Evolutionary conservation across 2,113 vertebrate species (phyloP), one percentile per base, ranked within the genome.

Genomic region (Grammomys surdaster): DNA sequence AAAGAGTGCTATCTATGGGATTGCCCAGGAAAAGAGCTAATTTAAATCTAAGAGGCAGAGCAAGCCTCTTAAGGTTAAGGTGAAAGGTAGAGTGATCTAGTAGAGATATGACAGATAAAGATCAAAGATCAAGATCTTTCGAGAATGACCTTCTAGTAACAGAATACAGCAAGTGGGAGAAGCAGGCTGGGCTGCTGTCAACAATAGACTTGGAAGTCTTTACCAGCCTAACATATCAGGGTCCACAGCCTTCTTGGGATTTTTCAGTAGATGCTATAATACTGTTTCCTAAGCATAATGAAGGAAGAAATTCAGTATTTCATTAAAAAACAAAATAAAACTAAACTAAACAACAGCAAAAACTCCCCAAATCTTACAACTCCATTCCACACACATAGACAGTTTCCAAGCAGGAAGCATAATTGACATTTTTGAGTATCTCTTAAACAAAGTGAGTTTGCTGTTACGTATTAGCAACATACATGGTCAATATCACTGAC

Each of bases 291-390:
- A 84, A 82, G 60, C 72, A 75, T 80, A 65, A 65, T 28, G 31
- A 77, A 77, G 58, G 5, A 77, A 24, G 58, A 70, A 72, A 76
- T 80, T 93, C 69, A 92, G 70, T 33, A 88, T 81, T 67, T 96
- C 46, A 96, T 24, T 63, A 43, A 63, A 84, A 60, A 81, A 94
- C 40, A 77, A 56, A 88, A 36, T 5, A 69, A 69, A 69, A 33
- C 14, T 22, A 58, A 58, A 63, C 60, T 33, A 67, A 31, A 65
- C 24, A 36, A 36, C 31, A 88, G 51, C 20, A 54, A 36, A 70
- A 82, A 77, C 5, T 46, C 43, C 69, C 33, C 31, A 93, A 96
- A 91, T 81, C 43, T 72, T 24, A 56, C 3, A 72, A 60, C 20
- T 84, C n/a, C 36, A 89, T 86, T 60, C 12, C 70, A 63, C 51